Percentiles rank a stretch among this genome's conserved stretches.
phyloP scores from a whole-genome alignment of 2,888 invertebrate genomes.

The Polyploca ridens region DNA sequence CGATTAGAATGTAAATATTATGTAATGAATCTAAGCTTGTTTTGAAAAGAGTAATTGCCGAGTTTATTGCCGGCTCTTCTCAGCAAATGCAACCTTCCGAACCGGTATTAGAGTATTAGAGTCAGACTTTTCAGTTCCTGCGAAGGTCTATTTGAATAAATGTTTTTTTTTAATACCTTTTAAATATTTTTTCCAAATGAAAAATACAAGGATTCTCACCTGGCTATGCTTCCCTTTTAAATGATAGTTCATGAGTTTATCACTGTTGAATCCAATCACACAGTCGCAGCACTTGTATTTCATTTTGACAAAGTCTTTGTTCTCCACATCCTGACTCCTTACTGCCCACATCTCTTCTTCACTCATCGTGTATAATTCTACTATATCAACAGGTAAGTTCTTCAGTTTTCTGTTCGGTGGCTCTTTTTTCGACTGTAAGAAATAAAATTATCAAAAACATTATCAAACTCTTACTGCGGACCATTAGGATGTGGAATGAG shows the following conservation, averaged over 20 bases:
- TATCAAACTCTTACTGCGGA: no score
- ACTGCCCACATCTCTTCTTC: conserved; percentile 67
- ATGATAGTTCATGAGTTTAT: conserved; percentile 59
- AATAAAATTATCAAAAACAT: no score
- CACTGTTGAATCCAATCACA: conserved; percentile 60
- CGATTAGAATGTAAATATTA: no score
- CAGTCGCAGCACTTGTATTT: conserved; percentile 61
- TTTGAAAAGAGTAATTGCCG: no score
- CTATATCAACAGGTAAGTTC: conserved; percentile 61
- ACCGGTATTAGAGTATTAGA: no score
- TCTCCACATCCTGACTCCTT: conserved; percentile 48
- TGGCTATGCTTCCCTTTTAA: conserved; percentile 59
- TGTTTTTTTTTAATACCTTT: no score
- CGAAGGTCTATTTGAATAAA: neutral
- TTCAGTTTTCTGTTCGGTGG: conserved; percentile 49
- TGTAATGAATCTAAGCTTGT: no score
- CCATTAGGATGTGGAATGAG: no score
- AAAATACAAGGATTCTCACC: conserved; percentile 40
- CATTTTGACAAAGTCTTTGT: conserved; percentile 52
- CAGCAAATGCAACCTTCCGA: no score
- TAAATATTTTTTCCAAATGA: no score
- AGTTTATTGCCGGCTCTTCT: no score
- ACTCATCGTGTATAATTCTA: conserved; percentile 59
- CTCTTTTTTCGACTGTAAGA: conserved; percentile 19
- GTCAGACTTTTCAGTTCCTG: no score